A percentile compares a stretch with the other conserved stretches of the same genome.
phyloP scores from a whole-genome alignment of 2,113 vertebrate genomes.

The Dicerorhinus sumatrensis region DNA sequence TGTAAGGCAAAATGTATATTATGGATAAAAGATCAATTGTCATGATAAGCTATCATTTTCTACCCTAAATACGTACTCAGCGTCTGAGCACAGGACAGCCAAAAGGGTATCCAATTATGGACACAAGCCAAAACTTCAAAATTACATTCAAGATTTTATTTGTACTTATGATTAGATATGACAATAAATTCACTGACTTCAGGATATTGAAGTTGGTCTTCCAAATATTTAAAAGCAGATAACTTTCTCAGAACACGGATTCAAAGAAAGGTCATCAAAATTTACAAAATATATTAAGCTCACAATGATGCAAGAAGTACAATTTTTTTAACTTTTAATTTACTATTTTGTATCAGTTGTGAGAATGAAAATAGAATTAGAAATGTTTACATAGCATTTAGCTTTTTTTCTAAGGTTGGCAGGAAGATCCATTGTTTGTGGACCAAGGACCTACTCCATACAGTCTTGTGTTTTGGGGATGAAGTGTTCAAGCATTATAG shows the following conservation, averaged over 20 bases:
- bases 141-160: constrained; percentile 18
- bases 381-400: neutral
- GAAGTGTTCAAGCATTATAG: neutral
- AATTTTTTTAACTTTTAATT: neutral
- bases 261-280: neutral
- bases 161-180: neutral
- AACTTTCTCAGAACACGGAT: neutral
- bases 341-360: neutral
- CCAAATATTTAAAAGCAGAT: neutral
- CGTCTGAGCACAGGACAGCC: neutral
- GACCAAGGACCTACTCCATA: neutral
- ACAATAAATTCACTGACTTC: neutral
- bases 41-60: neutral
- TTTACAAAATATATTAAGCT: neutral
- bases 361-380: neutral
- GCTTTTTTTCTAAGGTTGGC: neutral
- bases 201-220: neutral
- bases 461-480: neutral
- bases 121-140: neutral
- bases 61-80: neutral
- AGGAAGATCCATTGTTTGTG: neutral
- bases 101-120: neutral
- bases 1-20: neutral
- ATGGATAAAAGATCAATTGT: neutral
- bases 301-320: neutral